A percentile compares a stretch with the other conserved stretches of the same genome.
Evolutionary conservation across 2,797 vertebrate species (phyloP).

Genomic region (Erpetoichthys calabaricus): DNA sequence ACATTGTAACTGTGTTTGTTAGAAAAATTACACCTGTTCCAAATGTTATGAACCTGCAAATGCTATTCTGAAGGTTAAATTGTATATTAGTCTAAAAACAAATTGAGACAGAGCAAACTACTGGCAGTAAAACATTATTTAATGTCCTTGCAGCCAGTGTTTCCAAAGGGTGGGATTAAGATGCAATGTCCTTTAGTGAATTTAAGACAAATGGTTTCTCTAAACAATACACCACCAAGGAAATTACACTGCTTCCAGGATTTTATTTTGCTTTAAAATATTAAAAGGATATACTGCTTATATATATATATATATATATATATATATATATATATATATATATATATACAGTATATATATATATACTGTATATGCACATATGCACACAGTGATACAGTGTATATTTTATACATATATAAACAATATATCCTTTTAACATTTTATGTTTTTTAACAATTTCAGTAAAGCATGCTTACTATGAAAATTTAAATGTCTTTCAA

Average conservation of each 20-base stretch:
- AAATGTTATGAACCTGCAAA: conserved; percentile 65
- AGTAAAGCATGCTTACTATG: too few species aligned
- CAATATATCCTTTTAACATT: too few species aligned
- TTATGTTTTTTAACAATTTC: too few species aligned
- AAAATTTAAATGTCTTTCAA: too few species aligned
- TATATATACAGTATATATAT: too few species aligned
- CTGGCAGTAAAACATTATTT: conserved; percentile 52
- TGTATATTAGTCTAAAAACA: conserved; percentile 64
- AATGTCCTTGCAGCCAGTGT: conserved; percentile 46
- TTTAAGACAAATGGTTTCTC: conserved; percentile 47
- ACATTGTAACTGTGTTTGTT: conserved; percentile 58
- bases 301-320: too few species aligned
- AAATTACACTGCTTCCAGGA: conserved; percentile 20
- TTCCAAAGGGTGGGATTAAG: conserved; percentile 50
- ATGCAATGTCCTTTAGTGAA: conserved; percentile 48
- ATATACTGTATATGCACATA: too few species aligned
- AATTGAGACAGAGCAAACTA: conserved; percentile 54
- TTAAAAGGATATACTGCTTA: too few species aligned
- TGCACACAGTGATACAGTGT: too few species aligned
- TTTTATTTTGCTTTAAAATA: too few species aligned
- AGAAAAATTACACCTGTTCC: conserved; percentile 66
- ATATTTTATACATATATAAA: too few species aligned
- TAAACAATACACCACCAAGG: conserved; percentile 45
- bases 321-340: too few species aligned
- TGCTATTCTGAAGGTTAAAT: conserved; percentile 63